Evolutionary conservation across 2,888 invertebrate genomes (phyloP).

Genomic region (Drosophila atripex): DNA sequence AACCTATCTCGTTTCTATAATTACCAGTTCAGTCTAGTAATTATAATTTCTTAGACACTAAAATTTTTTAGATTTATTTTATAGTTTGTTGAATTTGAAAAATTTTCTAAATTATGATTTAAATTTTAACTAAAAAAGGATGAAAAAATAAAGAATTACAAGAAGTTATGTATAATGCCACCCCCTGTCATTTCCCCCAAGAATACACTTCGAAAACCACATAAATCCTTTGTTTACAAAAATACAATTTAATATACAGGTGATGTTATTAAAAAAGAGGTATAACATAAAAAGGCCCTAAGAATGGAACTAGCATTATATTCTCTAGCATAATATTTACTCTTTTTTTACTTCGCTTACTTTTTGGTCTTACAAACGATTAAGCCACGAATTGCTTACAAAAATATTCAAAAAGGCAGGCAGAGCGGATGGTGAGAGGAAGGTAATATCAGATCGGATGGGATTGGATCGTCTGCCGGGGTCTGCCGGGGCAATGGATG

Average conservation of each 20-base stretch:
- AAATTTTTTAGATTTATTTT: too few species aligned
- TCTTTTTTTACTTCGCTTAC: constrained; percentile 44
- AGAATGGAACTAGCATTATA: constrained; percentile 24
- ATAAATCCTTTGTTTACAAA: constrained; percentile 55
- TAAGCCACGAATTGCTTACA: constrained; percentile 69
- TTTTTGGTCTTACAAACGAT: constrained; percentile 74
- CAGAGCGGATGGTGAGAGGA: constrained; percentile 8
- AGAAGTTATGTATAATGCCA: background rate
- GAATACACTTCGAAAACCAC: background rate
- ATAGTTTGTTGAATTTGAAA: too few species aligned
- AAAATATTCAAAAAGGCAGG: constrained; percentile 46
- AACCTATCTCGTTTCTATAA: too few species aligned
- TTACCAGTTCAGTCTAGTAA: too few species aligned
- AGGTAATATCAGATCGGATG: constrained; percentile 5
- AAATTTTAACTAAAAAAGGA: too few species aligned
- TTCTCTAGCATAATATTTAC: constrained; percentile 9
- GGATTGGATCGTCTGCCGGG: constrained; percentile 32
- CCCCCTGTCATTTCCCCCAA: too few species aligned
- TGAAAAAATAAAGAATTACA: background rate
- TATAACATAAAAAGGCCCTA: constrained; percentile 40
- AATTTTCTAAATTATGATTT: too few species aligned
- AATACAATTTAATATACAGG: constrained; percentile 73
- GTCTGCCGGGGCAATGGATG: constrained; percentile 21
- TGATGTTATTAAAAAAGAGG: constrained; percentile 41
- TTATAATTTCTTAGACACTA: too few species aligned